Percentiles rank a stretch among this genome's conserved stretches.
These are phyloP conservation scores for Pogonomyrmex californicus DNA, from an alignment of 1,140 invertebrate genomes.

Conservation along the genomic window DNA sequence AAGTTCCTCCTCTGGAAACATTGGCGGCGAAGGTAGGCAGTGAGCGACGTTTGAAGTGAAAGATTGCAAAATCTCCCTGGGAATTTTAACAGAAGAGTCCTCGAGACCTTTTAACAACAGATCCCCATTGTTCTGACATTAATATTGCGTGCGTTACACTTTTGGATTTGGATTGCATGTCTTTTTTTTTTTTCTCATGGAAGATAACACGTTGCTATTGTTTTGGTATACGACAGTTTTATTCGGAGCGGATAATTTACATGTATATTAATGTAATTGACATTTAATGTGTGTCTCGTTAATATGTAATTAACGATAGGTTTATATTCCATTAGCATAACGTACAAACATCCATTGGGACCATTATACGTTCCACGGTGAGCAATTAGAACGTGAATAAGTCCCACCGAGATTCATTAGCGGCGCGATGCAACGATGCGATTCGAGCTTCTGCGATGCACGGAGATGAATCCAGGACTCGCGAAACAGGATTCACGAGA, in stretches of 20 bases:
- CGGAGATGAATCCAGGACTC: neutral
- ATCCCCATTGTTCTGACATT: neutral
- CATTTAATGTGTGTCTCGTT: neutral
- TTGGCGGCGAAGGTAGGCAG: conserved; percentile 84
- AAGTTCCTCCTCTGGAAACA: conserved; percentile 85
- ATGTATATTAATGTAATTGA: conserved; percentile 8
- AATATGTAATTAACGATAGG: neutral
- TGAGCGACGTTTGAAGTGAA: conserved; percentile 16
- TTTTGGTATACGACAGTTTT: neutral
- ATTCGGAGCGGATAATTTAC: neutral
- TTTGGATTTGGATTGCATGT: conserved; percentile 7
- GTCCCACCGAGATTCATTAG: conserved; percentile 24
- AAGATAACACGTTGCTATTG: neutral
- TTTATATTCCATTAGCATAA: conserved; percentile 1
- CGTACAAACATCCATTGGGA: neutral
- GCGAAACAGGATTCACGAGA: neutral
- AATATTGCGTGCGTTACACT: conserved; percentile 2
- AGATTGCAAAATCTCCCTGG: neutral
- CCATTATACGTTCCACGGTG: neutral
- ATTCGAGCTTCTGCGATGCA: neutral
- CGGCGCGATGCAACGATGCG: neutral
- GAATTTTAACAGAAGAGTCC: neutral
- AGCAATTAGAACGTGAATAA: conserved; percentile 1
- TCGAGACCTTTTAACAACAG: neutral
- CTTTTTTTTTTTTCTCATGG: neutral